Percentiles rank a stretch among this genome's conserved stretches.
phyloP scores from a whole-genome alignment of 53 echinoderm and acorn worm species.

The Actinopyga echinites region DNA sequence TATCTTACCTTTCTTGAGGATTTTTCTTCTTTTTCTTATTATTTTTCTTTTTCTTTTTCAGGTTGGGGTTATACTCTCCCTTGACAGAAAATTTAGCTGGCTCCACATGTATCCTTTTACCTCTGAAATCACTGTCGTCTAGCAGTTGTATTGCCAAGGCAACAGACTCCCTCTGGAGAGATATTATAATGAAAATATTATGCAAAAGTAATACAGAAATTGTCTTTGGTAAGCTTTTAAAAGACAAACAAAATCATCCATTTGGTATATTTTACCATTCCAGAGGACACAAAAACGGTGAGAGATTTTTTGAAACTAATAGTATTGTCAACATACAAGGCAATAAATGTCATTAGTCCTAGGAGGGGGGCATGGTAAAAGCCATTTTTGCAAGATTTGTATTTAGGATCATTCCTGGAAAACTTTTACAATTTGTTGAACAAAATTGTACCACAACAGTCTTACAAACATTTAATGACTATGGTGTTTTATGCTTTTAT shows the following conservation, averaged over 20 bases:
- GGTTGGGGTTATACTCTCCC: slow-evolving; percentile 69
- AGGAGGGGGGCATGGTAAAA: too few relatives aligned
- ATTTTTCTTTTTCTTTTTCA: slow-evolving; percentile 89
- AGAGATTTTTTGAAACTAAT: too few relatives aligned
- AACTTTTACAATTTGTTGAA: too few relatives aligned
- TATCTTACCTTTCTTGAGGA: slow-evolving; percentile 77
- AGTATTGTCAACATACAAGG: too few relatives aligned
- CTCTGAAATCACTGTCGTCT: slow-evolving; percentile 81
- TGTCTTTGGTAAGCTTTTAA: not conserved
- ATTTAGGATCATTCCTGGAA: too few relatives aligned
- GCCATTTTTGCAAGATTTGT: too few relatives aligned
- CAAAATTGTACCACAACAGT: too few relatives aligned
- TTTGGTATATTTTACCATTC: too few relatives aligned
- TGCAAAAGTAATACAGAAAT: not conserved
- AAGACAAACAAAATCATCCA: not conserved
- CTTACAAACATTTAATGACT: too few relatives aligned
- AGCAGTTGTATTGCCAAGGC: slow-evolving; percentile 83
- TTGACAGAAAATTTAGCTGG: slow-evolving; percentile 81
- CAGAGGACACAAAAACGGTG: too few relatives aligned
- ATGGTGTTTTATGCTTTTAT: too few relatives aligned
- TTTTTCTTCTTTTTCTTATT: slow-evolving; percentile 70
- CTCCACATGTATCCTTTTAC: slow-evolving; percentile 76
- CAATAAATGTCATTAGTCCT: too few relatives aligned
- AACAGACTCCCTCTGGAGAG: slow-evolving; percentile 80
- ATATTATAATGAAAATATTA: not conserved